A percentile compares a stretch with the other conserved stretches of the same genome.
These are phyloP conservation scores for Auanema sp. DNA, from an alignment of 2,888 invertebrate species.

Conservation along the genomic window DNA sequence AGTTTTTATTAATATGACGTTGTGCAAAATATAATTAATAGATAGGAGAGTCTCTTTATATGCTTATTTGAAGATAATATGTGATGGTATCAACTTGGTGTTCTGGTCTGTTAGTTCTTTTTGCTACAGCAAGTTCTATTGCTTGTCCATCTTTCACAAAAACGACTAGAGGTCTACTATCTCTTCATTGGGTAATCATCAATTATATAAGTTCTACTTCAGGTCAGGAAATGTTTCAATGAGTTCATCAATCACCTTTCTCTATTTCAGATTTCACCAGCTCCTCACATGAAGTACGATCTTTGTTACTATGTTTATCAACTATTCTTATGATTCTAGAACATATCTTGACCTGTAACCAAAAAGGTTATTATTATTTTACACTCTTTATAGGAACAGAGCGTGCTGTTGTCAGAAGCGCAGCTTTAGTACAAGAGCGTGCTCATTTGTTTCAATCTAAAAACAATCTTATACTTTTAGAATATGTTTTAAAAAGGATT, in stretches of 20 bases:
- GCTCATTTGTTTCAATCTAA: not conserved
- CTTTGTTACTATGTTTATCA: constrained; percentile 4
- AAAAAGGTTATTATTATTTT: too few relatives aligned
- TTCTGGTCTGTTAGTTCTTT: constrained; percentile 15
- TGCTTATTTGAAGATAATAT: constrained; percentile 4
- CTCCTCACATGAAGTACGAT: not conserved
- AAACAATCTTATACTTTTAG: not conserved
- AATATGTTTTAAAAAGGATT: not conserved
- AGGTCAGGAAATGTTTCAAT: not conserved
- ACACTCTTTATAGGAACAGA: too few relatives aligned
- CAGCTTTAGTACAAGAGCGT: not conserved
- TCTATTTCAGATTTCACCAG: constrained; percentile 2
- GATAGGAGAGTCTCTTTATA: not conserved
- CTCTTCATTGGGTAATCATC: constrained; percentile 15
- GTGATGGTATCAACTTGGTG: constrained; percentile 18
- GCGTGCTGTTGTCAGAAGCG: too few relatives aligned
- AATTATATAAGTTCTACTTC: constrained; percentile 14
- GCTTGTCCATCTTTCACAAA: constrained; percentile 13
- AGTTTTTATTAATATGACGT: too few relatives aligned
- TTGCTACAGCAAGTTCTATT: constrained; percentile 8
- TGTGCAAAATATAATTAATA: too few relatives aligned
- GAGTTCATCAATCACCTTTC: not conserved
- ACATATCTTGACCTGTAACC: constrained; percentile 10
- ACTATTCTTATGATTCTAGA: constrained; percentile 9
- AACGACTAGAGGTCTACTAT: constrained; percentile 12